These are phyloP conservation scores for Calliopum simillimum DNA, from an alignment of 2,888 invertebrate genomes.

Conservation along the genomic window DNA sequence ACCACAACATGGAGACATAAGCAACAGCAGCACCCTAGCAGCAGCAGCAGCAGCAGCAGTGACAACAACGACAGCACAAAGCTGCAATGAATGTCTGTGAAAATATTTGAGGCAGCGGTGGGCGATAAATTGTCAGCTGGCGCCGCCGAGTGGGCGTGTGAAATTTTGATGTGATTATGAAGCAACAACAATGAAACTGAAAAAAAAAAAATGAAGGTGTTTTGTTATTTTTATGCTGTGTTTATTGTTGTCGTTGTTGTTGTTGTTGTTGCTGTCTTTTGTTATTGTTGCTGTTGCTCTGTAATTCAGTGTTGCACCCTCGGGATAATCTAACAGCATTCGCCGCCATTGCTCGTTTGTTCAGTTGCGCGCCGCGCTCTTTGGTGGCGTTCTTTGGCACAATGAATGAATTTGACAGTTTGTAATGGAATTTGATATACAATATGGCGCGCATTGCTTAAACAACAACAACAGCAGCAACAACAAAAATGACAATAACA, in stretches of 20 bases:
- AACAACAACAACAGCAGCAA: constrained; percentile 4
- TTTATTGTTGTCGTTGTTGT: constrained; percentile 4
- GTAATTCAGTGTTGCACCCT: background rate
- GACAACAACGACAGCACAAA: background rate
- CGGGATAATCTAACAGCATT: constrained; percentile 5
- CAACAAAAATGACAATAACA: background rate
- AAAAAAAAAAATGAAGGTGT: constrained; percentile 7
- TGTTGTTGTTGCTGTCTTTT: background rate
- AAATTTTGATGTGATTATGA: constrained; percentile 32
- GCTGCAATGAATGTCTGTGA: background rate
- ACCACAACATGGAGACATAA: constrained; percentile 26
- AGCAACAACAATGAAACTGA: constrained; percentile 15
- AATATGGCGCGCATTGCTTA: constrained; percentile 29
- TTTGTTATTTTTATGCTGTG: constrained; percentile 9
- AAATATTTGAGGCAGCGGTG: background rate
- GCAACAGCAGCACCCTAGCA: constrained; percentile 28
- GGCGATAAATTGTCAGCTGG: background rate
- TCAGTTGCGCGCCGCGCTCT: background rate
- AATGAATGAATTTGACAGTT: constrained; percentile 47
- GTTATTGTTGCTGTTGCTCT: background rate
- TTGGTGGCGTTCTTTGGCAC: background rate
- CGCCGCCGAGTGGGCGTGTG: constrained; percentile 20
- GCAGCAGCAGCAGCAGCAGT: background rate
- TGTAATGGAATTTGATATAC: constrained; percentile 49
- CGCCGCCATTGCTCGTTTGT: background rate